Base-by-base conservation (phyloP, 2,113 vertebrate genomes). In the Zapornia atra region DNA sequence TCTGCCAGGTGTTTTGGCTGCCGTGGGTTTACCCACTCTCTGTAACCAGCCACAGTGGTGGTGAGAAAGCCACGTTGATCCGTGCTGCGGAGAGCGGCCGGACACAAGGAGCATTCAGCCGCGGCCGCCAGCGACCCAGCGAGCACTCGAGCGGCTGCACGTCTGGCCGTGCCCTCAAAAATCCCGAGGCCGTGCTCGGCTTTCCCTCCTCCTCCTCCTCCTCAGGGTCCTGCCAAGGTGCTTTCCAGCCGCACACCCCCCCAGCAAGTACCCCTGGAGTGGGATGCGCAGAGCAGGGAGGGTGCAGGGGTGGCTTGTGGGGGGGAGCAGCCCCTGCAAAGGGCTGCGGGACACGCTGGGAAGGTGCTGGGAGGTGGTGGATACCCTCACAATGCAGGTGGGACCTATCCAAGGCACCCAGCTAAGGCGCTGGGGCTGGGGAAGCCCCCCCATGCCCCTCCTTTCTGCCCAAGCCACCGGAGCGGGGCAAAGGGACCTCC, bases 31-130 rank as follows among this genome's bases (percentile, higher is more conserved):
- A 11, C 63, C 50, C 2, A 66, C 82, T 75, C 88, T 17, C 95
- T 9, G 8, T n/a, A 21, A 77, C 12, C 44, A 46, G 44, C 71
- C 13, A 4, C 65, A 6, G 87, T 16, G 83, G 81, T 57, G 44
- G 10, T 18, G 4, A 4, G 21, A 71, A 1, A 29, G 70, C 65
- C 38, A 3, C 3, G 33, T 28, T 53, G 25, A 13, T 53, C 24
- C 25, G 25, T 53, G 51, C 51, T 5, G 51, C 51, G 51, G 51
- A 15, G 51, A 53, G 51, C 14, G 8, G 51, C 34, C 40, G 7
- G 53, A 93, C 95, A 96, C 85, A 64, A 61, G 77, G 63, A 9
- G 31, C 77, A 81, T 96, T 95, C 5, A 91, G 88, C 66, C 5
- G 57, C 0, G 63, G 56, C 4, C 31, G 33, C 24, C 42, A 2